A percentile compares a stretch with the other conserved stretches of the same genome.
phyloP scores from a whole-genome alignment of 2,797 vertebrate species.

The Amniataba percoides region DNA sequence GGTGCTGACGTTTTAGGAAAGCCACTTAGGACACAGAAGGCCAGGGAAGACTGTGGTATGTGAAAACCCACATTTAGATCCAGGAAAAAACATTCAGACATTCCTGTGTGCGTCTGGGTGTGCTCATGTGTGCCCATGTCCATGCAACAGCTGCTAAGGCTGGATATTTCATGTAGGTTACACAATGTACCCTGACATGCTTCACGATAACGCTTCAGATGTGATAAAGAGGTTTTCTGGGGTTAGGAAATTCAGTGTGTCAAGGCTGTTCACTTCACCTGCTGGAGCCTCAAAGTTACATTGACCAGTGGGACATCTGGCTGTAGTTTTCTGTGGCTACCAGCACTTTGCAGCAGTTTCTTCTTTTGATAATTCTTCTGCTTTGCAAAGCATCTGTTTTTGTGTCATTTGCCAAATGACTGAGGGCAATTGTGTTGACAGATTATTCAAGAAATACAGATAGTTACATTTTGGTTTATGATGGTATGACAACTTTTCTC shows the following conservation, averaged over 20 bases:
- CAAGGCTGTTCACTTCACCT: conserved; percentile 10
- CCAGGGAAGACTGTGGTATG: conserved; percentile 67
- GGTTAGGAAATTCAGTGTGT: neutral
- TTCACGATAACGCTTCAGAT: conserved; percentile 14
- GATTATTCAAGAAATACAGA: conserved; percentile 1
- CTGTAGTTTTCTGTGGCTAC: neutral
- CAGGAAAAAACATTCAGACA: conserved; percentile 74
- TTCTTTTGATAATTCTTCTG: neutral
- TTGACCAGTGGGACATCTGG: neutral
- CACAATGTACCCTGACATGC: conserved; percentile 40
- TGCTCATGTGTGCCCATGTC: conserved; percentile 44
- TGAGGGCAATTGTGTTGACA: neutral
- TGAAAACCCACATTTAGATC: conserved; percentile 74
- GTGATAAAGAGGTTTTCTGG: conserved; percentile 8
- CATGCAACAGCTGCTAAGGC: conserved; percentile 43
- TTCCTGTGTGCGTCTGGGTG: conserved; percentile 72
- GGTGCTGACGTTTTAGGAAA: conserved; percentile 46
- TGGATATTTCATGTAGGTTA: conserved; percentile 36
- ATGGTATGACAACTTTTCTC: neutral
- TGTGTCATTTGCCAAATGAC: neutral
- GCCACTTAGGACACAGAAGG: conserved; percentile 61
- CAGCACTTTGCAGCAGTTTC: neutral
- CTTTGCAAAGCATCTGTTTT: neutral
- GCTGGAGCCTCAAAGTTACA: conserved; percentile 5
- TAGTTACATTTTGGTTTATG: neutral